Percentiles rank a stretch among this genome's conserved stretches.
phyloP scores from a whole-genome alignment of 2,888 invertebrate species.

The Leptopilina drosophilae region DNA sequence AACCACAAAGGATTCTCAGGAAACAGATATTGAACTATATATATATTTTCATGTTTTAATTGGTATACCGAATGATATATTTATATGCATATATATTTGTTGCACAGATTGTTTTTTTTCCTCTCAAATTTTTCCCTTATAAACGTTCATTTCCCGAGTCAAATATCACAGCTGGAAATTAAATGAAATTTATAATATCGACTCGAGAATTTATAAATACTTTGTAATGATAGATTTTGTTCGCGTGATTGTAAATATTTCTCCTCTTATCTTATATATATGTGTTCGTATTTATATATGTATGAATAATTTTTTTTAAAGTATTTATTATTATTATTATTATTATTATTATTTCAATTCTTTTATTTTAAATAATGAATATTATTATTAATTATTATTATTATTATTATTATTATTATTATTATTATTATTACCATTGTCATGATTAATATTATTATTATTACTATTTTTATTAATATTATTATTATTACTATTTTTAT shows the following conservation, averaged over 20 bases:
- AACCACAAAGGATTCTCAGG: constrained; percentile 7
- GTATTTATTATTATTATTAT: too few relatives aligned
- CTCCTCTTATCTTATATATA: background rate
- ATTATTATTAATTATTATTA: too few relatives aligned
- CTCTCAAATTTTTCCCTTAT: background rate
- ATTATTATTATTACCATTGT: too few relatives aligned
- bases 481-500: too few relatives aligned
- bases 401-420: too few relatives aligned
- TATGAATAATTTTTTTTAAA: too few relatives aligned
- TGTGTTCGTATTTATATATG: too few relatives aligned
- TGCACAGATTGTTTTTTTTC: background rate
- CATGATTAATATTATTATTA: too few relatives aligned
- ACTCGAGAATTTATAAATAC: background rate
- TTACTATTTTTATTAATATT: too few relatives aligned
- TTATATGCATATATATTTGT: background rate
- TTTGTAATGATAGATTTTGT: background rate
- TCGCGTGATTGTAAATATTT: background rate
- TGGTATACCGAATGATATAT: background rate
- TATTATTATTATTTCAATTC: too few relatives aligned
- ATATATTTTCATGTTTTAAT: background rate
- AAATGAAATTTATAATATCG: too few relatives aligned
- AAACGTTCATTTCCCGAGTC: background rate
- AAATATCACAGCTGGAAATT: background rate
- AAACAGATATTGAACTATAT: background rate
- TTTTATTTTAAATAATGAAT: too few relatives aligned